A percentile compares a stretch with the other conserved stretches of the same genome.
Evolutionary conservation across 2,888 invertebrate genomes (phyloP).

Genomic region (Smittia aterrima): DNA sequence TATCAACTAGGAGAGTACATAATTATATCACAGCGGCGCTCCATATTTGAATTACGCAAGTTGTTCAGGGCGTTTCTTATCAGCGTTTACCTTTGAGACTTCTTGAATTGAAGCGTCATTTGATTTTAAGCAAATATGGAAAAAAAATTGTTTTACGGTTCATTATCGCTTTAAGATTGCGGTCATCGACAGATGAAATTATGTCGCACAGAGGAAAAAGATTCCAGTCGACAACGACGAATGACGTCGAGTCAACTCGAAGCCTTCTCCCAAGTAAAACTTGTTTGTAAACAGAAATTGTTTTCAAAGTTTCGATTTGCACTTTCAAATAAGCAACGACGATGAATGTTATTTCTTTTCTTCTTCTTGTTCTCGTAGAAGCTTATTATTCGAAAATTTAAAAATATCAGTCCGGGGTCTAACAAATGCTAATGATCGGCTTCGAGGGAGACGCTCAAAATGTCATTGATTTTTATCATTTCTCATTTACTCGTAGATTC

Average conservation of each 20-base stretch:
- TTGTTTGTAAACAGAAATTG: slow-evolving; percentile 29
- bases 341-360: not conserved
- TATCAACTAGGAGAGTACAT: not conserved
- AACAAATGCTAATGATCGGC: slow-evolving; percentile 5
- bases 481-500: not conserved
- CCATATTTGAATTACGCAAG: not conserved
- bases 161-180: no score
- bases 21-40: not conserved
- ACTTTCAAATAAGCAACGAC: not conserved
- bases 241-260: slow-evolving; percentile 18
- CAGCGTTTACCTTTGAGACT: not conserved
- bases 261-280: slow-evolving; percentile 7
- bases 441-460: not conserved
- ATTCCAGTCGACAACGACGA: not conserved
- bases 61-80: not conserved
- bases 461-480: not conserved
- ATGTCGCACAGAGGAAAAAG: not conserved
- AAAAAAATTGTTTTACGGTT: not conserved
- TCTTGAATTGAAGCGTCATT: not conserved
- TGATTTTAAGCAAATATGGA: not conserved
- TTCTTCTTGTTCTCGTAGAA: not conserved
- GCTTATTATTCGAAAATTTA: not conserved
- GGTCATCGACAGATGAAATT: no score
- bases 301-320: not conserved
- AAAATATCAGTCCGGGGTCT: not conserved